A percentile compares a stretch with the other conserved stretches of the same genome.
phyloP scores from a whole-genome alignment of 2,888 invertebrate species.

The Noctua janthe region DNA sequence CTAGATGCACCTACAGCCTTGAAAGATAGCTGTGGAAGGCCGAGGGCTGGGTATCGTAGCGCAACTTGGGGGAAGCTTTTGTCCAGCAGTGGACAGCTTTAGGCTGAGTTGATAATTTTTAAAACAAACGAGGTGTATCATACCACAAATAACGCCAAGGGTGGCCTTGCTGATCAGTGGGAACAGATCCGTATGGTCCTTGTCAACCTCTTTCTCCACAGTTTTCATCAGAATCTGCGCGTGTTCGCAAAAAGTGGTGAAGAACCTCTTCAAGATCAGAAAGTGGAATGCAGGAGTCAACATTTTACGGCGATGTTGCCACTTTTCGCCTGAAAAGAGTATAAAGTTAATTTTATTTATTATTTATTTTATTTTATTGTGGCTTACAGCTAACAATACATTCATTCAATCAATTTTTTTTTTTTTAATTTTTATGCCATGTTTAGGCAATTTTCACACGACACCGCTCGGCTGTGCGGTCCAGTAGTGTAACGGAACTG shows the following conservation, averaged over 20 bases:
- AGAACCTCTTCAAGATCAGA: slow-evolving; percentile 81
- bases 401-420: too few species aligned
- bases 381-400: too few species aligned
- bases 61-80: neutral
- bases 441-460: neutral
- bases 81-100: neutral
- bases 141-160: slow-evolving; percentile 73
- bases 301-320: slow-evolving; percentile 83
- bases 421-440: neutral
- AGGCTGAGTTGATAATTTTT: neutral
- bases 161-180: slow-evolving; percentile 83
- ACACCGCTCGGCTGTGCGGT: neutral
- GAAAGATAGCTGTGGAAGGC: neutral
- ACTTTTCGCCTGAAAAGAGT: slow-evolving; percentile 77
- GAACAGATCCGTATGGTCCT: slow-evolving; percentile 80
- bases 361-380: too few species aligned
- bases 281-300: slow-evolving; percentile 88
- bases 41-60: neutral
- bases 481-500: neutral
- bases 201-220: slow-evolving; percentile 57
- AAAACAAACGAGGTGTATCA: slow-evolving; percentile 32
- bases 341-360: neutral
- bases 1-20: neutral
- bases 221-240: slow-evolving; percentile 70
- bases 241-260: slow-evolving; percentile 77